Evolutionary conservation across 2,797 vertebrate species (phyloP).

Genomic region (Chiroxiphia lanceolata): DNA sequence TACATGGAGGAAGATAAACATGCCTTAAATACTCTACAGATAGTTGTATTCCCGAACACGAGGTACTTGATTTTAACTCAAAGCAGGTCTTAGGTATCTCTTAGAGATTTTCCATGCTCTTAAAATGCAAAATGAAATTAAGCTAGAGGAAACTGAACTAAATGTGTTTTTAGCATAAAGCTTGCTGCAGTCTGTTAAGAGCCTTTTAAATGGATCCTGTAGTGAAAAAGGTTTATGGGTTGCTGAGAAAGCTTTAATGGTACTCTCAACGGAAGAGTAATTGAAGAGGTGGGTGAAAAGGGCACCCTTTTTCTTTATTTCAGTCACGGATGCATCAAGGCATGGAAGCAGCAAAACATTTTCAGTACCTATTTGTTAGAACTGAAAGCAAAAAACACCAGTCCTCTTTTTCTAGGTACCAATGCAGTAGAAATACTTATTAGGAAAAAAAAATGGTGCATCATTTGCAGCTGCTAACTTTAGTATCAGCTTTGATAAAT

Average conservation of each 20-base stretch:
- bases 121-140: constrained; percentile 5
- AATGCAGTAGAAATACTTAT: not conserved
- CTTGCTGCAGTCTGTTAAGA: not conserved
- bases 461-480: not conserved
- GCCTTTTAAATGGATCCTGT: not conserved
- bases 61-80: not conserved
- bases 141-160: not conserved
- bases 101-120: not conserved
- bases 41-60: not conserved
- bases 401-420: not conserved
- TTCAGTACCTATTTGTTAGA: not conserved
- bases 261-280: not conserved
- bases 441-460: not conserved
- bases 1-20: not conserved
- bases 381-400: not conserved
- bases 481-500: not conserved
- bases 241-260: not conserved
- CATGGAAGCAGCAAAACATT: not conserved
- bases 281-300: not conserved
- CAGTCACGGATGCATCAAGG: not conserved
- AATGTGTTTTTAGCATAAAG: not conserved
- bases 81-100: not conserved
- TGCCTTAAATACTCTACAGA: not conserved
- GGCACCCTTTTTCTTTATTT: not conserved
- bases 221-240: not conserved